These are phyloP conservation scores for Drosophila niveifrons DNA, from an alignment of 2,888 invertebrate species.

Conservation along the genomic window DNA sequence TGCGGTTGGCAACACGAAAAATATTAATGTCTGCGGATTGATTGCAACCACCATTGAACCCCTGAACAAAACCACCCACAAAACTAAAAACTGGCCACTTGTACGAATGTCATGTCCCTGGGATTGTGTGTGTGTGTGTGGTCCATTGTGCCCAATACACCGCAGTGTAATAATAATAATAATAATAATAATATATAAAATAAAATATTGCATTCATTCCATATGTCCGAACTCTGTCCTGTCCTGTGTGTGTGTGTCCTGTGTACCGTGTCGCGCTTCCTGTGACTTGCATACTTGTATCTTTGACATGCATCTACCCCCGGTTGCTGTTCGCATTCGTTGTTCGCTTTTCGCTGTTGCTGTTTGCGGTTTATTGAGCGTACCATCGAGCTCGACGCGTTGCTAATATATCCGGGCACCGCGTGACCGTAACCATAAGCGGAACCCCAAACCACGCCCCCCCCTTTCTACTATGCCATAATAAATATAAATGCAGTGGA, in stretches of 20 bases:
- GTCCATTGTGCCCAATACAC: conserved; percentile 35
- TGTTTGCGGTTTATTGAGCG: conserved; percentile 74
- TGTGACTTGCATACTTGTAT: conserved; percentile 51
- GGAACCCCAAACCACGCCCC: conserved; percentile 28
- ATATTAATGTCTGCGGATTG: conserved; percentile 80
- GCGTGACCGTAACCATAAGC: conserved; percentile 57
- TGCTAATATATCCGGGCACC: conserved; percentile 76
- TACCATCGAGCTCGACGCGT: conserved; percentile 55
- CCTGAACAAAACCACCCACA: conserved; percentile 44
- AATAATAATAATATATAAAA: conserved; percentile 71
- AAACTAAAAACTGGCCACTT: conserved; percentile 69
- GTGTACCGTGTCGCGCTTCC: conserved; percentile 29
- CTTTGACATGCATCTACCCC: conserved; percentile 41
- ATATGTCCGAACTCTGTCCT: conserved; percentile 28
- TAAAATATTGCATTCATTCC: conserved; percentile 69
- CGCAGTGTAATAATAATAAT: conserved; percentile 58
- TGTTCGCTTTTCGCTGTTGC: conserved; percentile 3
- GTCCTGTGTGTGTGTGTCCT: conserved; percentile 18
- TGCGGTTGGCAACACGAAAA: conserved; percentile 79
- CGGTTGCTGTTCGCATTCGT: neutral
- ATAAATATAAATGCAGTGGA: conserved; percentile 79
- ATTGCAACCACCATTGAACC: conserved; percentile 55
- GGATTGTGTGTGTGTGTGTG: conserved; percentile 21
- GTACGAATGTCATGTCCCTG: conserved; percentile 50
- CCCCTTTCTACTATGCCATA: conserved; percentile 36